Base-by-base conservation (phyloP, 1,140 invertebrate genomes). In the Akabosia matsudoensis region DNA sequence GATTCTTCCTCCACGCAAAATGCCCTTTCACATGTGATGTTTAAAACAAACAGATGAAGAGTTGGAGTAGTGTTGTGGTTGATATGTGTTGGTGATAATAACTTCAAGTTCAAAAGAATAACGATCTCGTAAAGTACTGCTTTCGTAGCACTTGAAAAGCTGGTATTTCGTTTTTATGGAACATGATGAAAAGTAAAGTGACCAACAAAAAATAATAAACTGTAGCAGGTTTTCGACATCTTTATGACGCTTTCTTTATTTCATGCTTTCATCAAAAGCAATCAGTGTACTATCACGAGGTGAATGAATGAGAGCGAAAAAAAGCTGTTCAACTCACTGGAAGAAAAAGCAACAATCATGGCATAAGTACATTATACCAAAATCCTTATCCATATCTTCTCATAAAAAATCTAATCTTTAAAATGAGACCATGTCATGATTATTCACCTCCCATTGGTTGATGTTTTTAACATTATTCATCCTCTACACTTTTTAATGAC, bases 401-500 rank as follows among this genome's bases (percentile, higher is more conserved):
- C 37, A 45, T 45, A 45, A 45, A 45, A 45, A 45, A 45, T 7
- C 18, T 45, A 67, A 31, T 31, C 10, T 67, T 31, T 31, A 67
- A 67, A 67, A 67, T 67, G 61, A 67, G 24, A 16, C 54, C 54
- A 61, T 67, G 24, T 67, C 61, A 67, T 67, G 61, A 67, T 30
- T 67, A 14, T 56, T 56, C n/a, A n/a, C n/a, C n/a, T n/a, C n/a
- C 22, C 10, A 56, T 45, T 30, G n/a, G n/a, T 28, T 30, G 61
- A 67, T 7, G 31, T 28, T 67, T 28, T 61, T 24, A 4, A 61
- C n/a, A 4, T 22, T 61, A 24, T 24, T 61, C 54, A 61, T 61
- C 24, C 54, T 4, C 54, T n/a, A 67, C 28, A 67, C 28, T 67
- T n/a, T 31, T 67, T 67, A 31, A 67, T 30, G 28, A 30, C 61